A percentile compares a stretch with the other conserved stretches of the same genome.
Conservation (phyloP, 2,797 vertebrate genomes). For the Catostomus latipinnis region DNA sequence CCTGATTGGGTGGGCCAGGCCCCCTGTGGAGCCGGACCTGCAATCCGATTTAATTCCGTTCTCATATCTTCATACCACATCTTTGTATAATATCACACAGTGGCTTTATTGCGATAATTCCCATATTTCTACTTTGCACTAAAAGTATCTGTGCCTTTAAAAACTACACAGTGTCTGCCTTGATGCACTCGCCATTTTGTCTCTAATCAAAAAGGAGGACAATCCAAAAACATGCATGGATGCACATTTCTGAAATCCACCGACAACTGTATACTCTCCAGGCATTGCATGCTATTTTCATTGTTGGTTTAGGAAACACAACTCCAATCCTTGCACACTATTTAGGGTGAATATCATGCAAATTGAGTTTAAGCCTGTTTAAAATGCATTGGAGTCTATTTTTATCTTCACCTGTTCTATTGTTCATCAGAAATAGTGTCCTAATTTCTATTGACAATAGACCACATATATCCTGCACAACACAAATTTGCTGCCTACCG, state of each 20-base stretch:
- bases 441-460: not conserved
- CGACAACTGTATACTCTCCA: not conserved
- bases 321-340: not conserved
- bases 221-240: not conserved
- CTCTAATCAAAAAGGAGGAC: no score
- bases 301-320: not conserved
- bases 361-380: not conserved
- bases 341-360: not conserved
- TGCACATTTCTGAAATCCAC: not conserved
- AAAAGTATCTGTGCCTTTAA: no score
- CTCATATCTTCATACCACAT: no score
- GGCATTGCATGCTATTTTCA: not conserved
- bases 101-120: no score
- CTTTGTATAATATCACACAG: no score
- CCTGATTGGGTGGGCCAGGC: no score
- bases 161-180: no score
- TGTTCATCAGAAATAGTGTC: not conserved
- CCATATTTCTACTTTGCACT: no score
- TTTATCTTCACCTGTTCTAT: not conserved
- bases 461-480: not conserved
- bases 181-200: no score
- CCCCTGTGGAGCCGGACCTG: no score
- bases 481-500: slow-evolving; percentile 3
- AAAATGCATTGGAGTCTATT: not conserved
- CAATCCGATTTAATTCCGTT: no score